These are phyloP conservation scores for Telmatochromis sp. DNA, from an alignment of 2,113 vertebrate species.

Conservation along the genomic window DNA sequence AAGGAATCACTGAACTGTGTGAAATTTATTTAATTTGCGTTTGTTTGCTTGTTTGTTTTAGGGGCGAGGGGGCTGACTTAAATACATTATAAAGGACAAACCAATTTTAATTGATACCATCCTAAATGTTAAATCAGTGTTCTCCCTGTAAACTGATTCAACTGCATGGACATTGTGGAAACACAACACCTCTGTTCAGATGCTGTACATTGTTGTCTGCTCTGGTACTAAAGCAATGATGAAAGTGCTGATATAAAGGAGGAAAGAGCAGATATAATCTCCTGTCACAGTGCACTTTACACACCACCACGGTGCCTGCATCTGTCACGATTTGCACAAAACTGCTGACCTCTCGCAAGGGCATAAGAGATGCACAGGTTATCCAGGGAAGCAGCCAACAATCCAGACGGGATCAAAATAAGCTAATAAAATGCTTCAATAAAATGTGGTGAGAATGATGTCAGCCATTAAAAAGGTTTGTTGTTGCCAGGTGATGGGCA, in stretches of 20 bases:
- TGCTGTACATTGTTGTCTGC: not conserved
- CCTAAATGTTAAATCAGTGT: not conserved
- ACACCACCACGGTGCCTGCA: not conserved
- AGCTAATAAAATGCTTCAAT: not conserved
- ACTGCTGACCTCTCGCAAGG: not conserved
- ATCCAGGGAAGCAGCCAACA: conserved; percentile 2
- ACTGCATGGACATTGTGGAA: not conserved
- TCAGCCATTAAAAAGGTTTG: not conserved
- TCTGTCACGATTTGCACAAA: conserved; percentile 1
- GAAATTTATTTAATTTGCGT: rapidly evolving
- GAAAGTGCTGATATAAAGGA: not conserved
- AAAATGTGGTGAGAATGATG: not conserved
- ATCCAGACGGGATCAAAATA: conserved; percentile 3
- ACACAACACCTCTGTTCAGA: not conserved
- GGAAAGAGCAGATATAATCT: conserved; percentile 5
- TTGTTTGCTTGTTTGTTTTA: not conserved
- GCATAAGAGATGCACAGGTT: not conserved
- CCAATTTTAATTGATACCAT: not conserved
- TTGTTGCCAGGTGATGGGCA: not conserved
- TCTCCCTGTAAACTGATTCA: not conserved
- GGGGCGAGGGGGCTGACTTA: rapidly evolving
- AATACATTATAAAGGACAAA: not conserved
- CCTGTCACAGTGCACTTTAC: conserved; percentile 1
- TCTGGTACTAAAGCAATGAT: not conserved
- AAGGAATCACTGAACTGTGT: not conserved